Conservation (phyloP, 1,140 invertebrate species). For the Hestina assimilis region DNA sequence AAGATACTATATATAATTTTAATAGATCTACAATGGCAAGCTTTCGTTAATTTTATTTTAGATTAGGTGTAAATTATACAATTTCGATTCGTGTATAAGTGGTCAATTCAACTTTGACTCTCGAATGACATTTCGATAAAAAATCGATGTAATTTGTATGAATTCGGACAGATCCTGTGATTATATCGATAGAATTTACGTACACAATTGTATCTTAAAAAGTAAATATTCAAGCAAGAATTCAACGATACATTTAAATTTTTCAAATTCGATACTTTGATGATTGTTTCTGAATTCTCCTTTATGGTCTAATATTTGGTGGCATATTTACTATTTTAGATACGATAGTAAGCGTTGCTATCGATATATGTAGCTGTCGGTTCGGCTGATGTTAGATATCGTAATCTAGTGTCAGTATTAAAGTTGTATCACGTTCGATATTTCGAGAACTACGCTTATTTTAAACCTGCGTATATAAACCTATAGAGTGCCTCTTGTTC, state of each 20-base stretch:
- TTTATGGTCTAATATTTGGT: too few species aligned
- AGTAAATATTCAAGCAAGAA: too few species aligned
- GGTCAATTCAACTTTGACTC: constrained; percentile 21
- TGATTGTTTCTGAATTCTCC: too few species aligned
- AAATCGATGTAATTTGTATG: constrained; percentile 22
- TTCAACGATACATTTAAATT: too few species aligned
- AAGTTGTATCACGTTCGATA: constrained; percentile 60
- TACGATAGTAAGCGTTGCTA: too few species aligned
- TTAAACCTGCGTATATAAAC: constrained; percentile 74
- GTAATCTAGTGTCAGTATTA: constrained; percentile 55
- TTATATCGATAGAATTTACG: constrained; percentile 26
- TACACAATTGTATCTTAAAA: constrained; percentile 36
- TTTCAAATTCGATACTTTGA: too few species aligned
- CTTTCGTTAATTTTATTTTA: constrained; percentile 50
- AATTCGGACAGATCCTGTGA: constrained; percentile 23
- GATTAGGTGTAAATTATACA: constrained; percentile 37
- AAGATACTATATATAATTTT: constrained; percentile 43
- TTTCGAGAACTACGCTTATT: constrained; percentile 73
- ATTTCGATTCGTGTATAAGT: constrained; percentile 27
- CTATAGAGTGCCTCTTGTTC: constrained; percentile 79
- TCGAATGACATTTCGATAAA: constrained; percentile 16
- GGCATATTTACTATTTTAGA: too few species aligned
- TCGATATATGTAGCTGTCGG: too few species aligned
- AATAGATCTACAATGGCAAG: constrained; percentile 29
- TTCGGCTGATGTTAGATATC: constrained; percentile 56